phyloP scores from a whole-genome alignment of 37 sponge, comb jelly and placozoan species.

The Axinella damicornis region DNA sequence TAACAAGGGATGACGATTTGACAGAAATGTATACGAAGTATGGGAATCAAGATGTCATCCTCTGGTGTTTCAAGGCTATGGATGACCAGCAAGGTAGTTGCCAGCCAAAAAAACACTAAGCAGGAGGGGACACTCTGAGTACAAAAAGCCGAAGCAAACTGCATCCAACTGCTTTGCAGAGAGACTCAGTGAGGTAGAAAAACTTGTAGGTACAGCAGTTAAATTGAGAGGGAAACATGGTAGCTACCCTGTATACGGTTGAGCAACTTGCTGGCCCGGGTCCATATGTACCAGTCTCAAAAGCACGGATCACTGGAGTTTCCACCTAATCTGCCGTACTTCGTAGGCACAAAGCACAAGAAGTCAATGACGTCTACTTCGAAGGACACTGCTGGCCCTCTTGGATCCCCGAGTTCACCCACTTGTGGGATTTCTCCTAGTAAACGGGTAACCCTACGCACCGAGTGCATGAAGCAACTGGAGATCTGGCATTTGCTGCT shows the following conservation, averaged over 20 bases:
- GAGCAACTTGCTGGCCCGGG: neutral
- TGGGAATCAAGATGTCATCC: neutral
- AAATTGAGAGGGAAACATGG: slow-evolving; percentile 3
- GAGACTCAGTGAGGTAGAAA: neutral
- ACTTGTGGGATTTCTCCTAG: neutral
- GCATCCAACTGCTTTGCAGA: no score
- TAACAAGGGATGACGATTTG: neutral
- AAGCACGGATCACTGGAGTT: neutral
- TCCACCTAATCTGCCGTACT: slow-evolving; percentile 1
- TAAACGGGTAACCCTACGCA: neutral
- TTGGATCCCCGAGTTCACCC: no score
- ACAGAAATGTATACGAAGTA: no score
- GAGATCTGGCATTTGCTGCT: neutral
- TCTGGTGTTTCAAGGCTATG: neutral
- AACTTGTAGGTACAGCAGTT: neutral
- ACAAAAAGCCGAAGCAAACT: no score
- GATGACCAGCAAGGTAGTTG: no score
- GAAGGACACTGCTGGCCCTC: no score
- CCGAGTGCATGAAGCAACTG: slow-evolving; percentile 1
- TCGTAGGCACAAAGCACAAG: neutral
- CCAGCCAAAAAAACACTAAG: no score
- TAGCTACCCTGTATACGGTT: neutral
- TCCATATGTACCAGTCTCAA: slow-evolving; percentile 11
- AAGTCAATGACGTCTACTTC: no score
- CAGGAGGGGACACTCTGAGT: no score